Evolutionary conservation across 2,797 vertebrate genomes (phyloP).

Genomic region (Prionace glauca): DNA sequence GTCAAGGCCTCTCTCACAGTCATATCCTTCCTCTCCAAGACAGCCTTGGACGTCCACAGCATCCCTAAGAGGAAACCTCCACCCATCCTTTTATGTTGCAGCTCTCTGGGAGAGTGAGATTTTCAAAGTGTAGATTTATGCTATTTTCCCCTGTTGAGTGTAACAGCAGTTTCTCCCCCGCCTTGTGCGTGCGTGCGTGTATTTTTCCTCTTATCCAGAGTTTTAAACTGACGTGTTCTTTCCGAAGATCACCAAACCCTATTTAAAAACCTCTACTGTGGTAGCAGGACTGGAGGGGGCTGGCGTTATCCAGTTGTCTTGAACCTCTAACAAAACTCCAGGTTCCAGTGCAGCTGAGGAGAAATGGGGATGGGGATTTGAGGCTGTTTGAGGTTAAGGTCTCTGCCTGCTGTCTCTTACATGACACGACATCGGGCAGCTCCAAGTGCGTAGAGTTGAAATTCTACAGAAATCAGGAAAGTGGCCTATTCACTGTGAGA

Average conservation of each 20-base stretch:
- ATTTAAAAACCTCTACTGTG: not conserved
- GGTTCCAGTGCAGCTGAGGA: not conserved
- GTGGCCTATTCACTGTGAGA: not conserved
- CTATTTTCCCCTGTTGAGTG: not conserved
- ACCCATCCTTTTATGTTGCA: slow-evolving; percentile 26
- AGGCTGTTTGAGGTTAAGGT: too few relatives aligned
- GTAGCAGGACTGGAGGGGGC: not conserved
- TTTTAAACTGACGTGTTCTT: not conserved
- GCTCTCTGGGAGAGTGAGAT: not conserved
- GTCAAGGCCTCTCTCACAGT: slow-evolving; percentile 28
- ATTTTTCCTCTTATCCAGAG: not conserved
- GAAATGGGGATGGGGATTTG: too few relatives aligned
- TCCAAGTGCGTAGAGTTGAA: not conserved
- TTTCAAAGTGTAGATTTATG: not conserved
- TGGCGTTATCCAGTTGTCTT: not conserved
- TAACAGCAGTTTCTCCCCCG: not conserved
- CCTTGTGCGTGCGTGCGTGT: not conserved
- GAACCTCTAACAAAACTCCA: not conserved
- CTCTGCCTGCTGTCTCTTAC: too few relatives aligned
- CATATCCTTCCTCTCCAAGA: slow-evolving; percentile 30
- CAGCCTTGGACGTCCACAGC: not conserved
- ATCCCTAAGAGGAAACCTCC: slow-evolving; percentile 9
- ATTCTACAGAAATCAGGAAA: too few relatives aligned
- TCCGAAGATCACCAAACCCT: not conserved
- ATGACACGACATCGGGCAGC: not conserved